Evolutionary conservation across 2,113 vertebrate genomes (phyloP).

Genomic region (Podiceps cristatus): DNA sequence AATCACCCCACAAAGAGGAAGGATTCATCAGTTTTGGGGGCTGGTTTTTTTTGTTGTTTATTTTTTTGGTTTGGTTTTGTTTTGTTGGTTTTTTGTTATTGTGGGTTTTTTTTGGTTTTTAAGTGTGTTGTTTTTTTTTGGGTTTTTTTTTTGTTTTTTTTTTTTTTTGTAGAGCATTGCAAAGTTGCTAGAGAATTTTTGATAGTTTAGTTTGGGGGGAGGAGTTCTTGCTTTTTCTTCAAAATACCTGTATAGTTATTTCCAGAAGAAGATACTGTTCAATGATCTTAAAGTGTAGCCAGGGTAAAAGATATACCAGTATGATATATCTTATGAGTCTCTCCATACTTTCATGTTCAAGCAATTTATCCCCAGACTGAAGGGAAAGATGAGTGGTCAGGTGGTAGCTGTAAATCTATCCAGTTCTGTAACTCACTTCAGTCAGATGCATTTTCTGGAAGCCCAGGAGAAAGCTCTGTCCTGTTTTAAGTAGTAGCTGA

Average conservation of each 20-base stretch:
- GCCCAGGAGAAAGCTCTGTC: neutral
- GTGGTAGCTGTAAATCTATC: constrained; percentile 20
- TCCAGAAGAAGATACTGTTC: neutral
- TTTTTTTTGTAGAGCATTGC: neutral
- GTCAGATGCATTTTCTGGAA: neutral
- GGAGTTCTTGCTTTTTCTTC: neutral
- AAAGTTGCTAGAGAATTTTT: neutral
- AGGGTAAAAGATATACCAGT: neutral
- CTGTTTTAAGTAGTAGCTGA: neutral
- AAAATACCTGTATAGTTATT: neutral
- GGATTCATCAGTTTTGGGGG: neutral
- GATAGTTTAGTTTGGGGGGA: neutral
- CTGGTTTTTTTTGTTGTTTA: neutral
- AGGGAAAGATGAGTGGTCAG: neutral
- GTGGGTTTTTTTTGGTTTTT: too few relatives aligned
- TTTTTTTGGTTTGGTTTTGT: neutral
- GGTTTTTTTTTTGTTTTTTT: neutral
- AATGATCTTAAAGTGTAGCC: neutral
- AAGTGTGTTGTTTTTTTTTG: too few relatives aligned
- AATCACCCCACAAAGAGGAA: neutral
- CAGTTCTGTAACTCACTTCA: neutral
- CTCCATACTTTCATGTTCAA: neutral
- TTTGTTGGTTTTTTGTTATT: neutral
- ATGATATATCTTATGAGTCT: neutral
- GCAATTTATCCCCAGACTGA: neutral